Percentiles rank a stretch among this genome's conserved stretches.
These are phyloP conservation scores for Steinernema khuongi DNA, from an alignment of 1,140 invertebrate species.

Conservation along the genomic window DNA sequence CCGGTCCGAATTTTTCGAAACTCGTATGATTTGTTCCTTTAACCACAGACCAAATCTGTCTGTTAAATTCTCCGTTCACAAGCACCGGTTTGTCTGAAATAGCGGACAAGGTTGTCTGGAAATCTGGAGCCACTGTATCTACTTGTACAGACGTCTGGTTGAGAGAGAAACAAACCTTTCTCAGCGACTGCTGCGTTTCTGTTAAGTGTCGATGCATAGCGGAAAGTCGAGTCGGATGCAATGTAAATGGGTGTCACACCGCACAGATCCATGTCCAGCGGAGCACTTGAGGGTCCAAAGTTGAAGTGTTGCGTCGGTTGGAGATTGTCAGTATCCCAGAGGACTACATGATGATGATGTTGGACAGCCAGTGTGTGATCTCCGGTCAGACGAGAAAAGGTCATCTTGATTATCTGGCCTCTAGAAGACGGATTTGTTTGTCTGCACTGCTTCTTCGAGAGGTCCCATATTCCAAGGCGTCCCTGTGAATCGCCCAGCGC, in stretches of 20 bases:
- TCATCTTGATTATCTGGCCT: slow-evolving; percentile 29
- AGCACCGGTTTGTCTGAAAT: not conserved
- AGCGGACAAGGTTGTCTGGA: not conserved
- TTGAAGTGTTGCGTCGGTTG: slow-evolving; percentile 38
- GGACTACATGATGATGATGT: slow-evolving; percentile 44
- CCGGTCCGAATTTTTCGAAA: not conserved
- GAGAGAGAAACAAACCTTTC: slow-evolving; percentile 25
- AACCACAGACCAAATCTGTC: not conserved
- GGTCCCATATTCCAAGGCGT: slow-evolving; percentile 50
- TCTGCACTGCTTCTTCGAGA: slow-evolving; percentile 38
- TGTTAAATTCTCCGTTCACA: not conserved
- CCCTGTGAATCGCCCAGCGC: slow-evolving; percentile 55
- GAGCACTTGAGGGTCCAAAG: slow-evolving; percentile 25
- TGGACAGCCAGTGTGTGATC: slow-evolving; percentile 53
- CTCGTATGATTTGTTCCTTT: not conserved
- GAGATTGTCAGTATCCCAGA: slow-evolving; percentile 52
- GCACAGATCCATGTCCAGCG: slow-evolving; percentile 53
- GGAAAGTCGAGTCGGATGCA: slow-evolving; percentile 45
- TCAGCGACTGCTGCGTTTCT: slow-evolving; percentile 28
- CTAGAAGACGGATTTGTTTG: slow-evolving; percentile 34
- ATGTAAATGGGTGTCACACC: slow-evolving; percentile 52
- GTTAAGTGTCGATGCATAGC: slow-evolving; percentile 22
- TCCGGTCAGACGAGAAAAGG: slow-evolving; percentile 49
- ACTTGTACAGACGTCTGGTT: not conserved
- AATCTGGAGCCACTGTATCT: not conserved